A percentile compares a stretch with the other conserved stretches of the same genome.
These are phyloP conservation scores for Steinernema feltiae DNA, from an alignment of 1,140 invertebrate species.

Conservation along the genomic window DNA sequence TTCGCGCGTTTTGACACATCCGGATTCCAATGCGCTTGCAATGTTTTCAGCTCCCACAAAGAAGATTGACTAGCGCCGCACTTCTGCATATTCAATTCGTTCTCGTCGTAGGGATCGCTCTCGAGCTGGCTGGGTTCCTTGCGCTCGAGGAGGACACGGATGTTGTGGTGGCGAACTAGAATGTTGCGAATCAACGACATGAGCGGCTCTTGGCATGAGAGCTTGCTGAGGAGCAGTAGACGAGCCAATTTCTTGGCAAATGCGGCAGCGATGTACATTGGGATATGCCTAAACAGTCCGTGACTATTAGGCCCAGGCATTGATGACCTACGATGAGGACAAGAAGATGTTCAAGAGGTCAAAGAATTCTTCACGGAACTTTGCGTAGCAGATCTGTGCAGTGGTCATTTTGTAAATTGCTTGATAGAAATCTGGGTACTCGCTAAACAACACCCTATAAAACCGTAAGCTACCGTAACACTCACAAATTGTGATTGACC, in stretches of 20 bases:
- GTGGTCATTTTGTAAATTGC: constrained; percentile 87
- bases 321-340: constrained; percentile 81
- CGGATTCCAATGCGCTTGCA: constrained; percentile 29
- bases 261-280: constrained; percentile 80
- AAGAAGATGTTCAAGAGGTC: constrained; percentile 82
- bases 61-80: constrained; percentile 76
- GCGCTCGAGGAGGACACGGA: constrained; percentile 71
- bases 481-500: constrained; percentile 77
- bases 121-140: constrained; percentile 39
- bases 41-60: constrained; percentile 76
- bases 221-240: constrained; percentile 72
- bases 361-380: constrained; percentile 76
- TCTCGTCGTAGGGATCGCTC: constrained; percentile 74
- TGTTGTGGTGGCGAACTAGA: constrained; percentile 74
- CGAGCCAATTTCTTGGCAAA: constrained; percentile 82
- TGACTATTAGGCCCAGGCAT: too few relatives aligned
- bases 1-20: constrained; percentile 26
- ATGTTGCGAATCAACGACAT: constrained; percentile 79
- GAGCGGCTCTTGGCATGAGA: constrained; percentile 72
- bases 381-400: constrained; percentile 79
- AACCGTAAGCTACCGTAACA: constrained; percentile 36
- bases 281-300: constrained; percentile 74
- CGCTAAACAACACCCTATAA: constrained; percentile 61
- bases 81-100: constrained; percentile 71
- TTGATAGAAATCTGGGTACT: constrained; percentile 88